Evolutionary conservation across 1,140 invertebrate species (phyloP), one percentile per base, ranked within the genome.

Genomic region (Melipona quadrifasciata): DNA sequence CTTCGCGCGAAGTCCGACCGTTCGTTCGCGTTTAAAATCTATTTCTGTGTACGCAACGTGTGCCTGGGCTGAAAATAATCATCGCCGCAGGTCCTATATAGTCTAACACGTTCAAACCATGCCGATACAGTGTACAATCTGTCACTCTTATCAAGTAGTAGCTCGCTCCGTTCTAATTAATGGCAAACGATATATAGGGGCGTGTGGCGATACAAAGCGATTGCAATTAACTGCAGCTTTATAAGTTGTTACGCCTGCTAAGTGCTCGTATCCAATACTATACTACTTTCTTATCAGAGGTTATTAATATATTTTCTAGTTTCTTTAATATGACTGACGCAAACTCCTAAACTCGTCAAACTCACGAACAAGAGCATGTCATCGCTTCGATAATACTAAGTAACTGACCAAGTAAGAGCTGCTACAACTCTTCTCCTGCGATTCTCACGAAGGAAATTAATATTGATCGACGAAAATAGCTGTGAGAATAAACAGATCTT

Each of bases 1-100:
- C 79, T 86, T 58, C 67, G 84, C 85, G 87, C 67, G 76, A 39
- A 39, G 27, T 86, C 77, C 39, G 31, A 58, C 76, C 76, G 39
- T 70, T 68, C 67, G 64, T 74, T 65, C 68, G 68, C 68, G 64
- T 77, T 79, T 79, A 74, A 85, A 76, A 82, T 88, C 71, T 80
- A 84, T 85, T 78, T 81, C 61, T 71, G 67, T 75, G 58, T 81
- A 61, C 74, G 70, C 80, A 81, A 85, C 79, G 79, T 74, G 83
- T 55, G 77, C 19, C 58, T 14, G 79, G 58, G 47, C 83, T 64
- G 47, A 84, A 89, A 86, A 88, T 89, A 89, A 67, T n/a, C 55
- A 47, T 34, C 82, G 51, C 86, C 47, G 16, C 79, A 14, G 21
- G 34, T 70, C 78, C 31, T 85, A 85, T 85, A 75, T 82, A 81